Base-by-base conservation (phyloP, 2,797 vertebrate species). In the Sebastiscus tertius region DNA sequence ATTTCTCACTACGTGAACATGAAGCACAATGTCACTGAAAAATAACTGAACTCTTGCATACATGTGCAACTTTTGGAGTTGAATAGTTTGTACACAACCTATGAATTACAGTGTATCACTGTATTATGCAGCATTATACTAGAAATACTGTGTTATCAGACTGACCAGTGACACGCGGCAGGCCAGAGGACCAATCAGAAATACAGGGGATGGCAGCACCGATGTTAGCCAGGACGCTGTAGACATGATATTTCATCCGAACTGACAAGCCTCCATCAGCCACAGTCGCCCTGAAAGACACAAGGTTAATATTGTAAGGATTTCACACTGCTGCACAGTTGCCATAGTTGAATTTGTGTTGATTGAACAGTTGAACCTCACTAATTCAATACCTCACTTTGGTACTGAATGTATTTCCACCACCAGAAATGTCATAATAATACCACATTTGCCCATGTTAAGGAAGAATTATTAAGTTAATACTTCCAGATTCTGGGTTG, bases 111-210 rank as follows among this genome's bases (percentile, higher is more conserved):
- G 34, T 11, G 13, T 52, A 9, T 59, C 16, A 59, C 6, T 64
- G 12, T 27, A n/a, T 73, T 46, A 49, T 52, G 36, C 12, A 22
- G 24, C 4, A 20, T 46, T 20, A 42, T 12, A 22, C 5, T 4
- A 5, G 39, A n/a, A 55, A 34, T n/a, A 61, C 49, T 54, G n/a
- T 61, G 36, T 18, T 49, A 18, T 18, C 6, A 62, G 68, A 85
- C 88, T 85, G 46, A 99, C 98, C 98, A 18, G 98, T 99, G 91
- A 99, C 97, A 74, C 98, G 96, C 67, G 98, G 98, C 29, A 99
- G 94, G 46, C 97, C 97, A 10, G 96, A 96, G 42, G 95, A 96
- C 24, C 97, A 95, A 75, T 97, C 73, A 34, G 96, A 94, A 76
- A 97, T 93, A 39, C 98, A 99, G 16, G 97, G 97, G 33, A 98